Percentiles rank a stretch among this genome's conserved stretches.
These are phyloP conservation scores for Octodon degus DNA, from an alignment of 2,113 vertebrate genomes.

Conservation along the genomic window DNA sequence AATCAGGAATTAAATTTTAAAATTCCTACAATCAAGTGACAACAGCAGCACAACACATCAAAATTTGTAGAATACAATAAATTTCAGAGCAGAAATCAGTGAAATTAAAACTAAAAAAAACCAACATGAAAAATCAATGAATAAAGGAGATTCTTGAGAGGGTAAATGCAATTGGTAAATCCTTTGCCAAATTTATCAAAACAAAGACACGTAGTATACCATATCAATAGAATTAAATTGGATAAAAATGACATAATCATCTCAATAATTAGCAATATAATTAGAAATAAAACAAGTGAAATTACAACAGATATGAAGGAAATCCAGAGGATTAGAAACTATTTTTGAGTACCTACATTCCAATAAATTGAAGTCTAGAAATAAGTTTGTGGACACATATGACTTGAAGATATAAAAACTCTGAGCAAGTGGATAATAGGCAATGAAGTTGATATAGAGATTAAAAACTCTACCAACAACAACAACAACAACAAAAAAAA, in stretches of 20 bases:
- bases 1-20: background rate
- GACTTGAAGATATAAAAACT: background rate
- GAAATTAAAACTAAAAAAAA: background rate
- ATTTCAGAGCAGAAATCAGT: background rate
- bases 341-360: background rate
- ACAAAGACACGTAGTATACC: background rate
- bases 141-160: background rate
- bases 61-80: background rate
- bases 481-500: too few species aligned
- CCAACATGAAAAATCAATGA: background rate
- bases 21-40: background rate
- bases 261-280: background rate
- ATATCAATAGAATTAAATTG: too few species aligned
- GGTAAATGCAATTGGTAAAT: background rate
- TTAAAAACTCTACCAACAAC: background rate
- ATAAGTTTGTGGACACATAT: background rate
- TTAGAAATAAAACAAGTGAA: background rate
- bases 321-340: background rate
- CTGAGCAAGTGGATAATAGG: background rate
- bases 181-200: background rate
- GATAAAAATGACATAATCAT: too few species aligned
- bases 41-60: background rate
- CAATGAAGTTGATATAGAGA: background rate
- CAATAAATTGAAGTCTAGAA: background rate
- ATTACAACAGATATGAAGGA: background rate